These are phyloP conservation scores for Oscheius sp. DNA, from an alignment of 2,888 invertebrate species.

Conservation along the genomic window DNA sequence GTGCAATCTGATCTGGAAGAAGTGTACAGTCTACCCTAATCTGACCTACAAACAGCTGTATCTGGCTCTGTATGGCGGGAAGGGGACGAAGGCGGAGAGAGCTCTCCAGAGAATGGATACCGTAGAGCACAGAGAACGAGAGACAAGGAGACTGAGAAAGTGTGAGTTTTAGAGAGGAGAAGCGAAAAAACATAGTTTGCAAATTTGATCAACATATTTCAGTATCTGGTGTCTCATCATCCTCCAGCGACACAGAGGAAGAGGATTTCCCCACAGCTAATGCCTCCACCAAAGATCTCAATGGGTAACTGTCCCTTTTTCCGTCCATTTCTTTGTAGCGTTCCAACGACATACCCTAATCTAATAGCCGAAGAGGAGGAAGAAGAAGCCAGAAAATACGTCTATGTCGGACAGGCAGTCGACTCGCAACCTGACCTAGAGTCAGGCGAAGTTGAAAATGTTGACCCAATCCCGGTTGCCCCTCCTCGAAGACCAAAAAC, in stretches of 20 bases:
- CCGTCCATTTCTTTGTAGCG: background rate
- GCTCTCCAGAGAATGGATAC: slow-evolving; percentile 57
- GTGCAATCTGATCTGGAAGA: slow-evolving; percentile 64
- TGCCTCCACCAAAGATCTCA: background rate
- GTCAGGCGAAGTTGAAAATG: background rate
- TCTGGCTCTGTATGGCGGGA: slow-evolving; percentile 55
- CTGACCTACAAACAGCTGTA: slow-evolving; percentile 68
- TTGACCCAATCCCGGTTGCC: background rate
- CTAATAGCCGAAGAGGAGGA: slow-evolving; percentile 39
- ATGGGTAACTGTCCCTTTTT: slow-evolving; percentile 9
- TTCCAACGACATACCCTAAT: background rate
- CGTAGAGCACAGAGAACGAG: slow-evolving; percentile 31
- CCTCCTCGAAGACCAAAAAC: slow-evolving; percentile 7
- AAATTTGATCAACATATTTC: background rate
- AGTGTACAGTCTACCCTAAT: slow-evolving; percentile 58
- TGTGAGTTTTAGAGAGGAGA: background rate
- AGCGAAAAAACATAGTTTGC: too few species aligned
- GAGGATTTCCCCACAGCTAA: slow-evolving; percentile 39
- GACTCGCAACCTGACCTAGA: slow-evolving; percentile 37
- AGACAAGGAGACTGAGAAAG: slow-evolving; percentile 27
- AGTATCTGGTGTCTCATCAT: slow-evolving; percentile 30
- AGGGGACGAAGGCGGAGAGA: slow-evolving; percentile 63
- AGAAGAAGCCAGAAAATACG: slow-evolving; percentile 42
- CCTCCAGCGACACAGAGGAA: slow-evolving; percentile 42
- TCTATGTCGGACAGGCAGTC: slow-evolving; percentile 44